These are phyloP conservation scores for Conomelus anceps DNA, from an alignment of 2,888 invertebrate genomes.

Conservation along the genomic window DNA sequence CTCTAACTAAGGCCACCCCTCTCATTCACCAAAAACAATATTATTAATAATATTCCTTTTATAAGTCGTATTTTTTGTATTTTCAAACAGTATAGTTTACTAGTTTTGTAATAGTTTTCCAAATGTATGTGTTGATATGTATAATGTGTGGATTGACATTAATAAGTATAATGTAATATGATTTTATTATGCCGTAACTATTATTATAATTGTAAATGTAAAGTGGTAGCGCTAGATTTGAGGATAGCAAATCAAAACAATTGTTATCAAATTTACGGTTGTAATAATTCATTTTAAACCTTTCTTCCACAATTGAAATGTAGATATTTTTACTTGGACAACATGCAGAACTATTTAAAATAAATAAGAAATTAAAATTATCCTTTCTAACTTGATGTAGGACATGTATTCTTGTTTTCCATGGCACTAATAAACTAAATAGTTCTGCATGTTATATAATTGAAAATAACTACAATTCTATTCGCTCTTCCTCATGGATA, in stretches of 20 bases:
- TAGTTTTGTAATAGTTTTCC: constrained; percentile 56
- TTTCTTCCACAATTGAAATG: too few relatives aligned
- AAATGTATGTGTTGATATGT: constrained; percentile 36
- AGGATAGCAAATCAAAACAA: background rate
- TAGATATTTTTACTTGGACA: too few relatives aligned
- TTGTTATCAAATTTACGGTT: background rate
- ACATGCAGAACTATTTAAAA: too few relatives aligned
- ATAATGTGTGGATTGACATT: background rate
- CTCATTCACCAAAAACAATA: background rate
- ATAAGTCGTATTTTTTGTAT: constrained; percentile 26
- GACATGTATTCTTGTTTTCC: too few relatives aligned
- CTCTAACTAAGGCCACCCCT: background rate
- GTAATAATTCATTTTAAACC: background rate
- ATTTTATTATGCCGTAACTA: constrained; percentile 1
- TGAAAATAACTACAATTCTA: too few relatives aligned
- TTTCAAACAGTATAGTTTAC: constrained; percentile 44
- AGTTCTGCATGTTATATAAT: too few relatives aligned
- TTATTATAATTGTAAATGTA: constrained; percentile 1
- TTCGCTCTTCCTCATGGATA: too few relatives aligned
- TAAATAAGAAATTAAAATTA: too few relatives aligned
- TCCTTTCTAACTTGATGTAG: too few relatives aligned
- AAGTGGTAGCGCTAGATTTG: background rate
- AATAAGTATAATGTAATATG: constrained; percentile 19
- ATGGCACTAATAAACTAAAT: too few relatives aligned
- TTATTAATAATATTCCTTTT: background rate